Conservation (phyloP, 2,797 vertebrate species). For the Heliangelus exortis region DNA sequence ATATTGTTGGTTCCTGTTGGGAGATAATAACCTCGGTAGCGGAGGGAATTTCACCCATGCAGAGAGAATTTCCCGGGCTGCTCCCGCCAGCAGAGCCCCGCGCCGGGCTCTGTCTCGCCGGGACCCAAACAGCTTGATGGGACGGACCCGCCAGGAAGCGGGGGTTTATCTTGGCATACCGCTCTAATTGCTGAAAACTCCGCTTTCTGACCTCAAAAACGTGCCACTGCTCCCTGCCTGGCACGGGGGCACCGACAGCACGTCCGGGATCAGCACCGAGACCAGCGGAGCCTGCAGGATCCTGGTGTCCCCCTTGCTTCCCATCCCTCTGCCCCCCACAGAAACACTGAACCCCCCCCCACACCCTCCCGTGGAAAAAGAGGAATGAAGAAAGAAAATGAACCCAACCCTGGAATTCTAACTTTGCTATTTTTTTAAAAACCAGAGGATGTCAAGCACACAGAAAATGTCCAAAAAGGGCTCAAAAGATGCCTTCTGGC, state of each 20-base stretch:
- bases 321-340: rapidly evolving
- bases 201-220: conserved; percentile 35
- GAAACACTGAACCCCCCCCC: not conserved
- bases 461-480: not conserved
- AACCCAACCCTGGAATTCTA: not conserved
- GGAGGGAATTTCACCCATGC: conserved; percentile 74
- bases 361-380: not conserved
- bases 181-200: conserved; percentile 39
- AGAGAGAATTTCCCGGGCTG: conserved; percentile 67
- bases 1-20: conserved; percentile 78
- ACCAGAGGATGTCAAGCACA: not conserved
- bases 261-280: rapidly evolving
- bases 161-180: not conserved
- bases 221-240: not conserved
- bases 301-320: not conserved
- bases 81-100: conserved; percentile 35
- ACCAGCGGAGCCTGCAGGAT: rapidly evolving
- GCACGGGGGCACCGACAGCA: not conserved
- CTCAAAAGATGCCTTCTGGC: not conserved
- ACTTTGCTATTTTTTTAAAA: not conserved
- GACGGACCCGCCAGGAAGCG: conserved; percentile 16
- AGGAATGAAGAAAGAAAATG: not conserved
- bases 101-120: not conserved
- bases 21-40: conserved; percentile 75
- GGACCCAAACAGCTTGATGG: conserved; percentile 45